Evolutionary conservation across 2,113 vertebrate genomes (phyloP), one percentile per base, ranked within the genome.

Genomic region (Crotalus tigris): DNA sequence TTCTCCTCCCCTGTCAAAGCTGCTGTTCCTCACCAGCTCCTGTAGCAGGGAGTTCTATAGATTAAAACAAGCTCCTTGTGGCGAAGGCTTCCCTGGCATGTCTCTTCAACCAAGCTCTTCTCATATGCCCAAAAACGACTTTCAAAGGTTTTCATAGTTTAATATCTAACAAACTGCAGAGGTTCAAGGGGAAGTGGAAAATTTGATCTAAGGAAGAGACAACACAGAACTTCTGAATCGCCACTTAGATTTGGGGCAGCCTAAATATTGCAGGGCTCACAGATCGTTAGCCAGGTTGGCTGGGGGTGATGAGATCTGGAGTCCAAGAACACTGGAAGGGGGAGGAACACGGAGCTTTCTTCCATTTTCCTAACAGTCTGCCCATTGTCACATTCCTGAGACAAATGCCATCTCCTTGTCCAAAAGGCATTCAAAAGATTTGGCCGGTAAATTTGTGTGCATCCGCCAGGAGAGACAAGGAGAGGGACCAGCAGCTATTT

Each of bases 401-500:
- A 39, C 3, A 2, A 53, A 0, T 5, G 29, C 4, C 8, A 3
- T 53, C 15, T 87, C 51, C 44, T 87, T 26, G 1, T 0, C 3
- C 23, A 44, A 58, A 89, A 90, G 81, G 3, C 54, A 88, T n/a
- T 49, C 53, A 49, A 49, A 6, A 19, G 44, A 39, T 0, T 8
- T 57, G 29, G 4, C 46, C 85, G 57, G 10, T 19, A 88, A 94
- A 54, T 85, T 6, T 55, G 75, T 90, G 64, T 24, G 8, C 49
- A 0, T 11, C 6, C 13, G 3, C n/a, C n/a, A 94, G 81, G 54
- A 93, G 93, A 95, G 86, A 39, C 5, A 23, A 49, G 26, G 39
- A 81, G 19, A 86, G 59, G 75, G 26, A 91, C 93, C 93, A 88
- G 24, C 75, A 33, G 0, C 17, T n/a, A 39, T 93, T 94, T 92